These are phyloP conservation scores for Eurytoma adleriae DNA, from an alignment of 2,888 invertebrate genomes.

Conservation along the genomic window DNA sequence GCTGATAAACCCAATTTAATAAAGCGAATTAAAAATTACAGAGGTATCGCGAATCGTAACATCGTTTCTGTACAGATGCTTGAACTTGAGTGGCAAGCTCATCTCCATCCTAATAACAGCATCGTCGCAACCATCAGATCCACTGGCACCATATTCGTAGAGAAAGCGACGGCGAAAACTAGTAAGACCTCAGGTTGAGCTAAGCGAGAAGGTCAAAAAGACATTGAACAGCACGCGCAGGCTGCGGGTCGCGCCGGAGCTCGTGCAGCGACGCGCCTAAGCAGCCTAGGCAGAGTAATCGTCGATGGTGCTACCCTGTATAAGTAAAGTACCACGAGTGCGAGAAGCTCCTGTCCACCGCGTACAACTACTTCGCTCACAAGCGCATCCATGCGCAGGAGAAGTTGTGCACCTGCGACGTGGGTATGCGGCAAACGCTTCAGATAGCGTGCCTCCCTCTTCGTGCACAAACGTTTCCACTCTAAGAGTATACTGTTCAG, in stretches of 20 bases:
- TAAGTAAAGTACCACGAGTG: slow-evolving; percentile 80
- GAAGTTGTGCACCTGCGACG: slow-evolving; percentile 66
- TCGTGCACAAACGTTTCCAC: slow-evolving; percentile 73
- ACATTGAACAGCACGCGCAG: too few species aligned
- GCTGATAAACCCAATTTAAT: too few species aligned
- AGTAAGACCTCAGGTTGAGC: background rate
- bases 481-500: slow-evolving; percentile 52
- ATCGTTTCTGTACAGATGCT: slow-evolving; percentile 56
- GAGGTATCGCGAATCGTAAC: slow-evolving; percentile 53
- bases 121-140: background rate
- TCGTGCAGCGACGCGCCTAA: slow-evolving; percentile 25
- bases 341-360: slow-evolving; percentile 79
- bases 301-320: slow-evolving; percentile 78
- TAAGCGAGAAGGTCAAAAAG: background rate
- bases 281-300: slow-evolving; percentile 48
- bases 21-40: background rate
- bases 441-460: slow-evolving; percentile 75
- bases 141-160: too few species aligned
- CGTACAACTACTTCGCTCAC: slow-evolving; percentile 75
- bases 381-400: slow-evolving; percentile 65
- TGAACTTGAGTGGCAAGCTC: slow-evolving; percentile 38
- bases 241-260: too few species aligned
- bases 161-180: background rate
- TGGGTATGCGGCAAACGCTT: slow-evolving; percentile 76
- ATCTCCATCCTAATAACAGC: slow-evolving; percentile 37